phyloP scores from a whole-genome alignment of 1,140 invertebrate species.

The Calliphora vicina region DNA sequence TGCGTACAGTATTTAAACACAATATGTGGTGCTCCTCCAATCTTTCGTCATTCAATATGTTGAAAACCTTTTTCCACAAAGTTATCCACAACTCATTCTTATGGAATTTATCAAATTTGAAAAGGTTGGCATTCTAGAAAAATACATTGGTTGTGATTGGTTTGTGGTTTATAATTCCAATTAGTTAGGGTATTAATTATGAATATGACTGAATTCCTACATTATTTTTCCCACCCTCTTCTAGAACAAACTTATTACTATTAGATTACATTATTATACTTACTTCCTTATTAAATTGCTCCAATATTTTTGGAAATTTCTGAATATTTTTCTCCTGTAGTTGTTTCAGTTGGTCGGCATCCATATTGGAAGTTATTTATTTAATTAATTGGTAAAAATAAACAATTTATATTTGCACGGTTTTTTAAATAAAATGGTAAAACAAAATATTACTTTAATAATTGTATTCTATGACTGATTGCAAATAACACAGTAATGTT shows the following conservation, averaged over 20 bases:
- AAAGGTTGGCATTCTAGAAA: conserved; percentile 65
- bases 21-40: conserved; percentile 60
- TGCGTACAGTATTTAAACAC: conserved; percentile 67
- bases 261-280: background rate
- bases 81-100: conserved; percentile 63
- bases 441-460: background rate
- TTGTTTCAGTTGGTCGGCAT: conserved; percentile 51
- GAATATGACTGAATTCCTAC: background rate
- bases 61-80: conserved; percentile 68
- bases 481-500: too few species aligned
- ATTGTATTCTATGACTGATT: background rate
- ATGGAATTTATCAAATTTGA: conserved; percentile 66
- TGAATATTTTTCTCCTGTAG: conserved; percentile 50
- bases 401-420: background rate
- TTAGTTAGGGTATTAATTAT: background rate
- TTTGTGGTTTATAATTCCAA: background rate
- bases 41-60: conserved; percentile 62
- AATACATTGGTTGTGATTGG: background rate
- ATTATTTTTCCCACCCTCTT: background rate
- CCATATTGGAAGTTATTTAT: conserved; percentile 44
- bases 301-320: conserved; percentile 48
- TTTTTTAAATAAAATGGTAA: background rate
- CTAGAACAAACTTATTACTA: background rate
- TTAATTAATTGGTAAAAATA: background rate
- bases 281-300: conserved; percentile 57